phyloP scores from a whole-genome alignment of 2,797 vertebrate genomes.

The Coluber constrictor region DNA sequence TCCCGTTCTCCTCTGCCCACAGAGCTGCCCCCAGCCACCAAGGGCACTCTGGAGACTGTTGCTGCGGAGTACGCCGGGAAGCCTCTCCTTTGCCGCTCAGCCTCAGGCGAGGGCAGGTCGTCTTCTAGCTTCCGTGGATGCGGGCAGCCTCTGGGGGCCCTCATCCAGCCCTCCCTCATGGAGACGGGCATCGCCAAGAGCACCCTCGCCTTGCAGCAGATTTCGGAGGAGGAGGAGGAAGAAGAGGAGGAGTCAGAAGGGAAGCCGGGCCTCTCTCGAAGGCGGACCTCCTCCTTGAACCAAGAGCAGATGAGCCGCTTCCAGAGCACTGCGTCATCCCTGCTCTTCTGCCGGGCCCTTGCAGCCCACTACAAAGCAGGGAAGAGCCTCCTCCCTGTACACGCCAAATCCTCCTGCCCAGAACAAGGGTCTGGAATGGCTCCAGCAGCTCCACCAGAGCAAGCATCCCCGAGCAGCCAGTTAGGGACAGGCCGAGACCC shows the following conservation, averaged over 20 bases:
- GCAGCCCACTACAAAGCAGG: background rate
- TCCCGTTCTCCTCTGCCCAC: conserved; percentile 5
- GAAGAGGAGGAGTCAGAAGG: conserved; percentile 39
- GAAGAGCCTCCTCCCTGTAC: background rate
- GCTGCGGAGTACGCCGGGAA: conserved; percentile 43
- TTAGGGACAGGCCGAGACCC: rapidly evolving
- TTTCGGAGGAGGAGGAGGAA: conserved; percentile 58
- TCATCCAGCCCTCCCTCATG: conserved; percentile 64
- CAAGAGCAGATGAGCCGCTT: conserved; percentile 63
- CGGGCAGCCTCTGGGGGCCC: conserved; percentile 53
- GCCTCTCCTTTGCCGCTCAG: background rate
- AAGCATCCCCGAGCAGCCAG: background rate
- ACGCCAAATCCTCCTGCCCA: background rate
- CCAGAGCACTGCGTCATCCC: background rate
- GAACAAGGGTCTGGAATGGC: background rate
- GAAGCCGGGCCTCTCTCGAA: conserved; percentile 21
- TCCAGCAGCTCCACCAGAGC: rapidly evolving
- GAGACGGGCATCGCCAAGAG: conserved; percentile 73
- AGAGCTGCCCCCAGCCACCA: background rate
- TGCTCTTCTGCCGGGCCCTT: background rate
- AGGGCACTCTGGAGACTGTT: conserved; percentile 36
- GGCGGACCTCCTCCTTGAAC: conserved; percentile 59
- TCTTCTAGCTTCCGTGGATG: background rate
- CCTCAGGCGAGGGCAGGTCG: conserved; percentile 16
- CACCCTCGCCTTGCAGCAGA: conserved; percentile 77